A percentile compares a stretch with the other conserved stretches of the same genome.
phyloP scores from a whole-genome alignment of 2,888 invertebrate species.

The Thumatha senex region DNA sequence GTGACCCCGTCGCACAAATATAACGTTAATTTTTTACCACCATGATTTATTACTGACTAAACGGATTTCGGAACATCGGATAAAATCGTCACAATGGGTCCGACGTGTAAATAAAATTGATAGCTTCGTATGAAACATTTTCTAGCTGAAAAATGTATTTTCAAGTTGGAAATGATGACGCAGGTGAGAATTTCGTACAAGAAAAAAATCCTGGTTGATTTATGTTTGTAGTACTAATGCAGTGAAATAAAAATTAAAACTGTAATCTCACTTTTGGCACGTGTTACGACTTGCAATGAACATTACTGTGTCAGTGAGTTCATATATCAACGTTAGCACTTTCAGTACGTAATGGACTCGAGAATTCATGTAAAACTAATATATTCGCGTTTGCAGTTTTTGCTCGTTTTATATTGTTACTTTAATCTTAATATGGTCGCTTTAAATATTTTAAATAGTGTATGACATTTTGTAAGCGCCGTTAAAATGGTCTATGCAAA shows the following conservation, averaged over 20 bases:
- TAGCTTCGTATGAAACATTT: conserved; percentile 37
- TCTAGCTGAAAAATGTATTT: conserved; percentile 28
- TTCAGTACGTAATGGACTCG: conserved; percentile 21
- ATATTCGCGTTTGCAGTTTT: conserved; percentile 12
- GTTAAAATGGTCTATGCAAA: too few relatives aligned
- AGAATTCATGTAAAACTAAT: conserved; percentile 10
- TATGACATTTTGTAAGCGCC: too few relatives aligned
- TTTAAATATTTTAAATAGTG: too few relatives aligned
- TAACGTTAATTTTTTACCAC: conserved; percentile 60
- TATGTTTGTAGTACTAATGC: conserved; percentile 21
- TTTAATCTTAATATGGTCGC: not conserved
- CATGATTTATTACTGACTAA: conserved; percentile 64
- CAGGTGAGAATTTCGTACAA: conserved; percentile 14
- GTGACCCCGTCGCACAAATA: conserved; percentile 53
- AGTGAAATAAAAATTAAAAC: conserved; percentile 36
- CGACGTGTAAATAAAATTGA: conserved; percentile 61
- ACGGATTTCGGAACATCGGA: conserved; percentile 51
- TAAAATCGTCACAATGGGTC: conserved; percentile 52
- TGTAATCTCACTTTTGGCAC: conserved; percentile 38
- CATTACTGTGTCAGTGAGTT: conserved; percentile 25
- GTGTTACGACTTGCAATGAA: conserved; percentile 26
- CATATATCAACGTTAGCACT: conserved; percentile 31
- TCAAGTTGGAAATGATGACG: conserved; percentile 18
- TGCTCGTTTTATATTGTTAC: not conserved
- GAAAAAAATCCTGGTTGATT: conserved; percentile 24